phyloP scores from a whole-genome alignment of 2,797 vertebrate genomes.

The Lemur catta region DNA sequence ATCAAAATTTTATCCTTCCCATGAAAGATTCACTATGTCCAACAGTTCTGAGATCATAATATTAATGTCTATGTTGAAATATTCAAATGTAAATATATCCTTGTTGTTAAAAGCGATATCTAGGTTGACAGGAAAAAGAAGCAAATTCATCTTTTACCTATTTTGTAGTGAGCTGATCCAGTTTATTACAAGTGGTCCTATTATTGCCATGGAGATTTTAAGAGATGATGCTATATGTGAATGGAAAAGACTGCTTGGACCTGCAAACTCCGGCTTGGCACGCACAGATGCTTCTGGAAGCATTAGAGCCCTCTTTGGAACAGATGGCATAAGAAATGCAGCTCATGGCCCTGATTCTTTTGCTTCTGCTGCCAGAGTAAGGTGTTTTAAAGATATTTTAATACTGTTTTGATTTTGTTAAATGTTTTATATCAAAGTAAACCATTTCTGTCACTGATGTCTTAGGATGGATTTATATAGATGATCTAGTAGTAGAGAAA shows the following conservation, averaged over 20 bases:
- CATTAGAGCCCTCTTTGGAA: conserved; percentile 89
- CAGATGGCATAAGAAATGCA: conserved; percentile 89
- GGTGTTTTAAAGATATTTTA: conserved; percentile 53
- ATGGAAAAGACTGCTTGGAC: conserved; percentile 92
- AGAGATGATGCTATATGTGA: conserved; percentile 91
- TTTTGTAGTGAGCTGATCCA: conserved; percentile 91
- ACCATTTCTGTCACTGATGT: not conserved
- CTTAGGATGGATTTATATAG: not conserved
- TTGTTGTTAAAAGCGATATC: not conserved
- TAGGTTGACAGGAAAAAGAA: not conserved
- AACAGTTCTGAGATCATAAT: not conserved
- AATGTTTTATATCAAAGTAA: not conserved
- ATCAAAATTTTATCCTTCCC: not conserved
- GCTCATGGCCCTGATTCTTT: conserved; percentile 93
- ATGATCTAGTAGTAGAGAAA: not conserved
- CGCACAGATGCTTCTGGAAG: conserved; percentile 87
- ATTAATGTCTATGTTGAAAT: not conserved
- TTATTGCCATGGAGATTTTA: conserved; percentile 95
- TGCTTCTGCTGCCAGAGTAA: conserved; percentile 92
- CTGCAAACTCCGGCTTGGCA: conserved; percentile 86
- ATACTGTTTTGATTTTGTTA: not conserved
- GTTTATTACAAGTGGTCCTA: conserved; percentile 91
- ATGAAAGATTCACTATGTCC: not conserved
- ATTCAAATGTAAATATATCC: not conserved
- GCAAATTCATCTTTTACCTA: not conserved